Base-by-base conservation (phyloP, 2,797 vertebrate genomes). In the Gallinago solitaria region DNA sequence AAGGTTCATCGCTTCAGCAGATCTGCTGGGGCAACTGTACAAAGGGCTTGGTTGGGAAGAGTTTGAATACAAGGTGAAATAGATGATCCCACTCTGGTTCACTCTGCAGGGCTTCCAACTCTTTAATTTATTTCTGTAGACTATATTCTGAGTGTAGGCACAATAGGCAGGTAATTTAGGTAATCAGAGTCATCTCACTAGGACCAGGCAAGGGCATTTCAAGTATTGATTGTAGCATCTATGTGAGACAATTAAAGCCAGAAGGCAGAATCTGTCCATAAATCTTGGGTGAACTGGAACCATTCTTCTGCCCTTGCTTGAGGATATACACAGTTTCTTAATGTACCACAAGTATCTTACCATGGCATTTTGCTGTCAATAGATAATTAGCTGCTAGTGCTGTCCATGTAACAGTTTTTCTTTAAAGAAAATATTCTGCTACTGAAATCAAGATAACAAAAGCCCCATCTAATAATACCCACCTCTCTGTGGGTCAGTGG, bases 121-220 rank as follows among this genome's bases (percentile, higher is more conserved):
- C 24, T 78, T 41, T 79, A 89, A 92, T 96, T 92, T 88, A 68
- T 95, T 86, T 86, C 85, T 89, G 15, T 57, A 60, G 79, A 64
- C 11, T 30, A 39, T 81, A 87, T 73, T 82, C 56, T 57, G 54
- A 56, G 63, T 20, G 53, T n/a, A 87, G 83, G 56, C 74, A 94
- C 86, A 84, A 93, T 50, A 90, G 67, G 51, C 51, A 89, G 74
- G 67, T 95, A 92, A 96, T 97, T 96, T 79, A 90, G 81, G 68
- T 87, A 96, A 95, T 95, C 43, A 0, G 86, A 95, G 48, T 93
- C 39, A 97, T 95, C 86, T 96, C 96, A 94, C 92, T 89, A 92
- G 88, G 77, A 84, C 33, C 43, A 74, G 81, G 67, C 63, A 94
- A 96, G 83, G 93, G 51, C 90, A 95, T 93, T 96, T 93, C 86